Evolutionary conservation across 2,113 vertebrate genomes (phyloP).

Genomic region (Plectropomus leopardus): DNA sequence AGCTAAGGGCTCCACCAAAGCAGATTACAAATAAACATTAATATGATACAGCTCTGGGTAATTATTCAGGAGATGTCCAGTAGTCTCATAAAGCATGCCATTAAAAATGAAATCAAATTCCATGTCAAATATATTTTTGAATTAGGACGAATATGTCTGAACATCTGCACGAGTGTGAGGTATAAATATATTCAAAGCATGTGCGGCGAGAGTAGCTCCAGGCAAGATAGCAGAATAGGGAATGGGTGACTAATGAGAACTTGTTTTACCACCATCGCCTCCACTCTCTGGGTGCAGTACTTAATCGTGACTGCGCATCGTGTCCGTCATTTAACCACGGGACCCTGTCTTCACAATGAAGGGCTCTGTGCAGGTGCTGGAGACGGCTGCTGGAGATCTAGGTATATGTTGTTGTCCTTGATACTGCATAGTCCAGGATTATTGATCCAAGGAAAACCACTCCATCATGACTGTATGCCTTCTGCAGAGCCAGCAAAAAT

Average conservation of each 20-base stretch:
- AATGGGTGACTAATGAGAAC: constrained; percentile 78
- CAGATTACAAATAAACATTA: constrained; percentile 50
- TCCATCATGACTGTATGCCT: constrained; percentile 73
- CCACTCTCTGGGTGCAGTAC: constrained; percentile 55
- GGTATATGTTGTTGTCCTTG: constrained; percentile 74
- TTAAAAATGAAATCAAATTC: constrained; percentile 53
- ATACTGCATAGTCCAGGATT: constrained; percentile 65
- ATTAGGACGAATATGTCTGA: constrained; percentile 43
- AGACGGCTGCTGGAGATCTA: constrained; percentile 58
- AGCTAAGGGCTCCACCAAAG: constrained; percentile 38
- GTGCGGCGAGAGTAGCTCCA: constrained; percentile 54
- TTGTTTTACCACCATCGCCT: constrained; percentile 67
- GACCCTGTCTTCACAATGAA: constrained; percentile 36
- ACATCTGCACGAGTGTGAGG: constrained; percentile 22
- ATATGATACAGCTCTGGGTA: constrained; percentile 35
- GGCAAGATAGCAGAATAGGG: constrained; percentile 57
- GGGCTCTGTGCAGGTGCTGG: constrained; percentile 45
- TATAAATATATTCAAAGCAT: constrained; percentile 65
- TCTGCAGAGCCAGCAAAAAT: constrained; percentile 73
- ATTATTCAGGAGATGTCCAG: constrained; percentile 53
- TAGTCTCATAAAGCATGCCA: constrained; percentile 52
- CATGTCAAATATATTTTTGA: constrained; percentile 38
- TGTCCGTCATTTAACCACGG: constrained; percentile 52
- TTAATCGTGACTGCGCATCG: constrained; percentile 67
- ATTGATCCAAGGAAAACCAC: constrained; percentile 74